phyloP scores from a whole-genome alignment of 1,140 invertebrate genomes.

The Spodoptera litura region DNA sequence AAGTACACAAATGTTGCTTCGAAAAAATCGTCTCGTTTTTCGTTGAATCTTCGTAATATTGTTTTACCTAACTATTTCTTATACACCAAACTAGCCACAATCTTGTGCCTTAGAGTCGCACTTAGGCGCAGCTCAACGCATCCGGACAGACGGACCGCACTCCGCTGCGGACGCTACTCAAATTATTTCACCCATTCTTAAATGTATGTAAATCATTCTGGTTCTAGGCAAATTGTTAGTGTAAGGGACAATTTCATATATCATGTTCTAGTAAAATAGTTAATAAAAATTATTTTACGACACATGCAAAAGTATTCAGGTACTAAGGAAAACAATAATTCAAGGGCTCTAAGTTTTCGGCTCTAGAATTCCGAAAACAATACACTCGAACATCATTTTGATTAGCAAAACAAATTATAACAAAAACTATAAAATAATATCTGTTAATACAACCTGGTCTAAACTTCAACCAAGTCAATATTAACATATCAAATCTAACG shows the following conservation, averaged over 20 bases:
- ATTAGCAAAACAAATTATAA: too few species aligned
- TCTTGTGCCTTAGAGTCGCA: background rate
- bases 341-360: too few species aligned
- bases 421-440: too few species aligned
- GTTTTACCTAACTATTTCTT: background rate
- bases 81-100: background rate
- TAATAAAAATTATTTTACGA: too few species aligned
- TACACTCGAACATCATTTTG: too few species aligned
- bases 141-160: slow-evolving; percentile 25
- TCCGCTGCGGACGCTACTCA: slow-evolving; percentile 27
- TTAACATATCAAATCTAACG: too few species aligned
- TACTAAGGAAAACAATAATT: too few species aligned
- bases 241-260: background rate
- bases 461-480: too few species aligned
- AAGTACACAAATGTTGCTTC: too few species aligned
- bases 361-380: too few species aligned
- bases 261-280: background rate
- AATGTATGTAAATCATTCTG: slow-evolving; percentile 11
- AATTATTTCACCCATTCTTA: slow-evolving; percentile 23
- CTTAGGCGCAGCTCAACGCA: slow-evolving; percentile 26
- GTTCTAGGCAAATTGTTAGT: background rate
- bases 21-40: background rate
- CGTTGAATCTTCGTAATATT: background rate
- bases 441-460: too few species aligned
- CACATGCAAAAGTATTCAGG: too few species aligned